Evolutionary conservation across 2,888 invertebrate species (phyloP).

Genomic region (Clunio marinus): DNA sequence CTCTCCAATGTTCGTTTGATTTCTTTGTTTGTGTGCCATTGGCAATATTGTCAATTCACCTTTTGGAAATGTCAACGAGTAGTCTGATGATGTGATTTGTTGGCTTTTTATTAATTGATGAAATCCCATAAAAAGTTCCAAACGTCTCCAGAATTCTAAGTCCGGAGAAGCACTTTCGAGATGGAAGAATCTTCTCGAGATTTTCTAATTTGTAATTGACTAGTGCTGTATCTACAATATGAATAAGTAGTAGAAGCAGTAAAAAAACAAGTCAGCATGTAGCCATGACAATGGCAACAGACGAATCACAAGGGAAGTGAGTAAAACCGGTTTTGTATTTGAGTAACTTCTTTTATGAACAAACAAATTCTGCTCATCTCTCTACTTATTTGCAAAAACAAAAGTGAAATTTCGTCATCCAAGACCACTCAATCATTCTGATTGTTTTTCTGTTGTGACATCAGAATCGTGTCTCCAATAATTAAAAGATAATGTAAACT

Average conservation of each 20-base stretch:
- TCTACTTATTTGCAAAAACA: not conserved
- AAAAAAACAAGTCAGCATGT: not conserved
- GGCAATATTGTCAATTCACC: not conserved
- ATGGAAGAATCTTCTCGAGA: not conserved
- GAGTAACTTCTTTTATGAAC: not conserved
- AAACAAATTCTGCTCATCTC: not conserved
- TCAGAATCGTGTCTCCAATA: not conserved
- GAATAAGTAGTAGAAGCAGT: too few relatives aligned
- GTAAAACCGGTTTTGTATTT: conserved; percentile 28
- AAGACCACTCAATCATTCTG: not conserved
- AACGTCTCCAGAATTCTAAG: not conserved
- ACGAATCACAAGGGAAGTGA: not conserved
- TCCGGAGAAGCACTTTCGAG: not conserved
- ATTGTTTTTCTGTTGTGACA: not conserved
- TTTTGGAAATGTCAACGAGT: conserved; percentile 22
- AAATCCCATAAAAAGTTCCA: conserved; percentile 3
- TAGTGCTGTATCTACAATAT: too few relatives aligned
- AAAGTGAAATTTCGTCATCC: not conserved
- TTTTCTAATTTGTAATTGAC: too few relatives aligned
- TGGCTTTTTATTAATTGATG: conserved; percentile 3
- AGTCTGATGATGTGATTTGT: conserved; percentile 20
- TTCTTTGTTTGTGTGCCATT: not conserved
- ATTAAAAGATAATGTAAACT: too few relatives aligned
- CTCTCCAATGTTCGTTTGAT: not conserved
- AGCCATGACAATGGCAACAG: conserved; percentile 31